Evolutionary conservation across 2,888 invertebrate species (phyloP).

Genomic region (Xylota sylvarum): DNA sequence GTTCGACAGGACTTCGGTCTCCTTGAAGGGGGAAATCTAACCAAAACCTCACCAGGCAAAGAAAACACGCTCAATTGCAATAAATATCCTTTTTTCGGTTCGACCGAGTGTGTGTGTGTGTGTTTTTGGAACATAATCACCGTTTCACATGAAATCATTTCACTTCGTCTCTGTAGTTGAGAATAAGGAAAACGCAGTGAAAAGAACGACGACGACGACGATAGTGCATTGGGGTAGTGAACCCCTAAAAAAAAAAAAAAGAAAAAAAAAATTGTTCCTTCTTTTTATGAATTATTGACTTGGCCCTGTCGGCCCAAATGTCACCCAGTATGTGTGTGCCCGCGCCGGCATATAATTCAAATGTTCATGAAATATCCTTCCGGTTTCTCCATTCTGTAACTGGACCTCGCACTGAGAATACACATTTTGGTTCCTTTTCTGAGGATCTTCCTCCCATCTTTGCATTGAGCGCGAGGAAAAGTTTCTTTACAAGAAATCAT

Average conservation of each 20-base stretch:
- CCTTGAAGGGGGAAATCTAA: constrained; percentile 49
- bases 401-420: constrained; percentile 10
- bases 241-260: constrained; percentile 6
- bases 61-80: constrained; percentile 68
- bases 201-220: constrained; percentile 24
- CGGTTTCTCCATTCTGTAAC: constrained; percentile 17
- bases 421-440: constrained; percentile 3
- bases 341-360: constrained; percentile 60
- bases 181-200: constrained; percentile 44
- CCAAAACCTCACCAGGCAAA: constrained; percentile 36
- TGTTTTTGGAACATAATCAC: constrained; percentile 80
- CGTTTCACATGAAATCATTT: constrained; percentile 84
- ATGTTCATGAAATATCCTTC: constrained; percentile 62
- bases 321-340: constrained; percentile 27
- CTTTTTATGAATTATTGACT: constrained; percentile 61
- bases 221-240: constrained; percentile 55
- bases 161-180: constrained; percentile 2
- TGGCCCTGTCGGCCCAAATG: constrained; percentile 44
- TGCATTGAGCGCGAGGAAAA: neutral
- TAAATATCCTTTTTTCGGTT: constrained; percentile 55
- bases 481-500: constrained; percentile 30
- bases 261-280: neutral
- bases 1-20: constrained; percentile 75
- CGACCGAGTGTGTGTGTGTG: constrained; percentile 38
- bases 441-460: constrained; percentile 3